Conservation (phyloP, 2,797 vertebrate genomes). For the Garrulus glandarius region DNA sequence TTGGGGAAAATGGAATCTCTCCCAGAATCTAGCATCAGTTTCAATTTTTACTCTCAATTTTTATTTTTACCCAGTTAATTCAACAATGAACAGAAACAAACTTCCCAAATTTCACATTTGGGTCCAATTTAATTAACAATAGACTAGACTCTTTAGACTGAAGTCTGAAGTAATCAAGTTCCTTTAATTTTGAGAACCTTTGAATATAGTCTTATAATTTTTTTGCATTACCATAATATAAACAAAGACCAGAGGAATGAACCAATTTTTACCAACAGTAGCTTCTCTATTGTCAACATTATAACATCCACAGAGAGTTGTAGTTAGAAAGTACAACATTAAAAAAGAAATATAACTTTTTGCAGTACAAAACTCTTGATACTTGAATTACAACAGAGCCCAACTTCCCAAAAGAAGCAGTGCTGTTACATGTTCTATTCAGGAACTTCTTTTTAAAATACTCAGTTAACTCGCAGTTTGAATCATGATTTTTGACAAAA, state of each 20-base stretch:
- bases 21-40: neutral
- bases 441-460: neutral
- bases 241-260: neutral
- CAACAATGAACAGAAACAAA: neutral
- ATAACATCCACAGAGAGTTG: neutral
- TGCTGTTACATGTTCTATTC: too few species aligned
- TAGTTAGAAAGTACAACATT: neutral
- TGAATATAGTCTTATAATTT: neutral
- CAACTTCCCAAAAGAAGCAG: neutral
- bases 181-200: neutral
- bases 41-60: neutral
- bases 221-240: neutral
- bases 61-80: neutral
- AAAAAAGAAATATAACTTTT: neutral
- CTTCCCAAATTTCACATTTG: neutral
- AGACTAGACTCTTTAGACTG: neutral
- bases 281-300: neutral
- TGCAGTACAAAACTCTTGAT: neutral
- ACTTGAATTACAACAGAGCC: neutral
- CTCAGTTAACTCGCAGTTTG: rapidly evolving
- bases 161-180: neutral
- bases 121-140: neutral
- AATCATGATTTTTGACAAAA: neutral
- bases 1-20: neutral
- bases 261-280: neutral